Evolutionary conservation across 2,113 vertebrate genomes (phyloP).

Genomic region (Globicephala melas): DNA sequence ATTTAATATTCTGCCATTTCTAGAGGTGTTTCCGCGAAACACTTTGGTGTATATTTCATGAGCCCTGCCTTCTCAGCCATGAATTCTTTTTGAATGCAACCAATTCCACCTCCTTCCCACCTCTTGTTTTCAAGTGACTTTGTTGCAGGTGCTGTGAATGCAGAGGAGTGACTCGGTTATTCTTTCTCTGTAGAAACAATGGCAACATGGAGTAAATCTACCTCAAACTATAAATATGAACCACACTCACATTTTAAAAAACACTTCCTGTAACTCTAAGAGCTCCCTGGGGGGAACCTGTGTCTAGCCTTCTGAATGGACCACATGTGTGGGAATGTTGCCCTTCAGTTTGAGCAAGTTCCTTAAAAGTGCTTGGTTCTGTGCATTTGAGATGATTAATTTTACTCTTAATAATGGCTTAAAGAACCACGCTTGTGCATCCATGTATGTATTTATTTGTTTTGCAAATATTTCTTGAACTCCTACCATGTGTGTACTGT

Average conservation of each 20-base stretch:
- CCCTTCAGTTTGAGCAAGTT: background rate
- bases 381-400: background rate
- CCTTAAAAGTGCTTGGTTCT: background rate
- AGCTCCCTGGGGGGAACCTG: background rate
- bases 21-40: background rate
- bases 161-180: background rate
- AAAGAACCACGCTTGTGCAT: background rate
- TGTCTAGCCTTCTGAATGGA: background rate
- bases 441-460: background rate
- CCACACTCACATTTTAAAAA: background rate
- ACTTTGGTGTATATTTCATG: background rate
- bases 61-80: background rate
- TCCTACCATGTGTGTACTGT: background rate
- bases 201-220: background rate
- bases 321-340: background rate
- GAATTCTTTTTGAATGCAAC: background rate
- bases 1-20: background rate
- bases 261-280: background rate
- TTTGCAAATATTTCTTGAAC: background rate
- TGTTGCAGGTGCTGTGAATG: background rate
- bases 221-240: background rate
- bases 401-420: background rate
- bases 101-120: background rate
- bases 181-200: background rate
- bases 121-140: background rate